Conservation (phyloP, 2,888 invertebrate species). For the Amblyteles armatorius region DNA sequence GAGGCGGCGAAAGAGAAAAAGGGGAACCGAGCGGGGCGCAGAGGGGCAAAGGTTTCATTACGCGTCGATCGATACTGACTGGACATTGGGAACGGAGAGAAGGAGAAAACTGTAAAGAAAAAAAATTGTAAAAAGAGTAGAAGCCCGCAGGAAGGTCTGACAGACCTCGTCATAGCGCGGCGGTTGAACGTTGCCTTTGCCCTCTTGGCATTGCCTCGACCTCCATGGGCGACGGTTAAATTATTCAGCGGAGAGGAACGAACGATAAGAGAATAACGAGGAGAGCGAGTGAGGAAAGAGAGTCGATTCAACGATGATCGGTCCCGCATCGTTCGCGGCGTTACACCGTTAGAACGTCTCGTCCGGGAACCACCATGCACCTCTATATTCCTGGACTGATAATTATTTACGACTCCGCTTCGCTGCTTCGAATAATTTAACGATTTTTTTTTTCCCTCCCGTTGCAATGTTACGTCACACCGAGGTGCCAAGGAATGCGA, state of each 20-base stretch:
- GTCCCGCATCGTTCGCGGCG: slow-evolving; percentile 69
- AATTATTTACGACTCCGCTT: slow-evolving; percentile 44
- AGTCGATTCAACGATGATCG: slow-evolving; percentile 69
- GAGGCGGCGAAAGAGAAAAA: neutral
- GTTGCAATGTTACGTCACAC: neutral
- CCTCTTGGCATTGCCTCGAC: slow-evolving; percentile 60
- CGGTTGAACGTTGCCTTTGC: slow-evolving; percentile 29
- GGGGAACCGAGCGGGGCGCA: neutral
- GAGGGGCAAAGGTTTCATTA: slow-evolving; percentile 44
- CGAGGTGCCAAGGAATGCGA: neutral
- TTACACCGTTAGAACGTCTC: slow-evolving; percentile 7
- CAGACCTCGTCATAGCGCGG: slow-evolving; percentile 17
- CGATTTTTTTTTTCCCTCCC: slow-evolving; percentile 51
- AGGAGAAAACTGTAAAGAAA: neutral
- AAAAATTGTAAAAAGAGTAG: neutral
- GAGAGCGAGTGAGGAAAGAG: neutral
- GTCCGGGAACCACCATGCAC: neutral
- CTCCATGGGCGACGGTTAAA: slow-evolving; percentile 68
- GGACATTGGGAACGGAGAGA: slow-evolving; percentile 37
- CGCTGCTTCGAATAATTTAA: slow-evolving; percentile 2
- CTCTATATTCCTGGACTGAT: slow-evolving; percentile 20
- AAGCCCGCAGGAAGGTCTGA: slow-evolving; percentile 22
- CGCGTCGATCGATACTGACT: slow-evolving; percentile 49
- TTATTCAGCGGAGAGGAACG: slow-evolving; percentile 72
- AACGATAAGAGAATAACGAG: slow-evolving; percentile 68